phyloP scores from a whole-genome alignment of 2,797 vertebrate genomes.

The Hypotaenidia philippensis region DNA sequence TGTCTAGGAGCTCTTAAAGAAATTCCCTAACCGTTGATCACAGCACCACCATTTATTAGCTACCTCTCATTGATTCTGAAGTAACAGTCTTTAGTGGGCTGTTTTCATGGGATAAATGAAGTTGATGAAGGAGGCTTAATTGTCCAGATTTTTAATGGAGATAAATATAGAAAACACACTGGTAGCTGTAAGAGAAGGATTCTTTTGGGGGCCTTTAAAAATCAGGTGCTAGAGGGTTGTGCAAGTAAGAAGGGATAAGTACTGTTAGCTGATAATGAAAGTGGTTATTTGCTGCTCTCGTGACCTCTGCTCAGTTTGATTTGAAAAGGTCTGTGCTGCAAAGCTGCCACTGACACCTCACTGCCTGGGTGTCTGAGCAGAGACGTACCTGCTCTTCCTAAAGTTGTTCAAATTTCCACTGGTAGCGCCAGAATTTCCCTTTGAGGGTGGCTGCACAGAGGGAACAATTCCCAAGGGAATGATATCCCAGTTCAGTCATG shows the following conservation, averaged over 20 bases:
- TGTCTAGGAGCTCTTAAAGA: conserved; percentile 23
- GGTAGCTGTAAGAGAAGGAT: background rate
- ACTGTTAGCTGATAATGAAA: background rate
- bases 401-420: background rate
- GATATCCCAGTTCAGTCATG: background rate
- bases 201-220: background rate
- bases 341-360: background rate
- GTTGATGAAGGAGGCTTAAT: background rate
- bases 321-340: background rate
- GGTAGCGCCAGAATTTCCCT: background rate
- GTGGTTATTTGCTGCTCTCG: background rate
- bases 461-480: background rate
- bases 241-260: background rate
- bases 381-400: background rate
- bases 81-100: background rate
- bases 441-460: background rate
- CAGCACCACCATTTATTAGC: background rate
- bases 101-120: background rate
- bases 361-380: background rate
- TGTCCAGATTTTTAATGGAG: background rate
- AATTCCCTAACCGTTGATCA: background rate
- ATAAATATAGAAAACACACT: background rate
- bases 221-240: background rate
- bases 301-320: background rate
- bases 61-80: background rate